Evolutionary conservation across 53 echinoderm and acorn worm genomes (phyloP), one percentile per base, ranked within the genome.

Genomic region (Echinarachnius parma): DNA sequence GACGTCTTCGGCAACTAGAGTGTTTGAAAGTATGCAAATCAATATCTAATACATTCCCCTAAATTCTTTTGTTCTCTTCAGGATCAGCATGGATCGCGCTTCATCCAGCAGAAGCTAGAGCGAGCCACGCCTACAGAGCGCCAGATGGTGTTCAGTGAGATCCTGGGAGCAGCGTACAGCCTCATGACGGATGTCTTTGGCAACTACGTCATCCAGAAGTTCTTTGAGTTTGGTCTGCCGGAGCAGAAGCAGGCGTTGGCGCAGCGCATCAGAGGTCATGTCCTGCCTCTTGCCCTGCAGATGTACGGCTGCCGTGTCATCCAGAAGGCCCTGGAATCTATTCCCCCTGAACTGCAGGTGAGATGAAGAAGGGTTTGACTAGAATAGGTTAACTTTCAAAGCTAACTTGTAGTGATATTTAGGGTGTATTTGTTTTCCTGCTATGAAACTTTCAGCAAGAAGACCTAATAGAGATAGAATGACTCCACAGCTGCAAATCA

Each of bases 191-290:
- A 98, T 31, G 98, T 98, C 61, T 98, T 98, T 42, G 98, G 98
- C 21, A 98, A 98, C 79, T 98, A 98, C 57, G 98, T 98, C 75
- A 98, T 98, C 91, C 98, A 98, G 86, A 98, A 98, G 81, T 98
- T 98, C 92, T 98, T 98, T 76, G 98, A 98, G 77, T 98, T 98
- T 80, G 98, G 98, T 59, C 92, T 88, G 16, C 86, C 98, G 0
- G 98, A 98, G 59, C 98, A 98, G 88, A 98, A 98, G 85, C 88
- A 91, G 76, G 98, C 98, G 7, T 74, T 98, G 78, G 98, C 98
- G 31, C 98, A 98, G 85, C 82, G 98, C 16, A 91, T 98, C 81
- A 57, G 88, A 13, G 98, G 98, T 16, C 87, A 91, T 30, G 98
- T 98, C 28, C 71, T 98, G 34, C 98, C 91, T 20, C 80, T 98